Conservation (phyloP, 2,113 vertebrate genomes). For the Lasiurus borealis region DNA sequence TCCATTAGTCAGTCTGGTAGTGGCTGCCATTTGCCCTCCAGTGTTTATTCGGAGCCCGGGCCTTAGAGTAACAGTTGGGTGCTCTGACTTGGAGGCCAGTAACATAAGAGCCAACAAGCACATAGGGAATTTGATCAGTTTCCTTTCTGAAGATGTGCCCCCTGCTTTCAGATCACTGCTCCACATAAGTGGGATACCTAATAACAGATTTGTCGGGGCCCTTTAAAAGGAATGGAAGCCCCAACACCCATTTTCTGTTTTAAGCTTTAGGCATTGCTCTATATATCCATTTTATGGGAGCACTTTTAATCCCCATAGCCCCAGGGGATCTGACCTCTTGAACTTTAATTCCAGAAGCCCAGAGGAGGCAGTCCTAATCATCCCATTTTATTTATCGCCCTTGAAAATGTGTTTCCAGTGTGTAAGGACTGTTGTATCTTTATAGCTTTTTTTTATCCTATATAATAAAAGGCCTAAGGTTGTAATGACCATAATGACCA, state of each 20-base stretch:
- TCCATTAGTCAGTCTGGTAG: background rate
- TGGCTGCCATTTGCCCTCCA: background rate
- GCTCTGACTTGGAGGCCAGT: background rate
- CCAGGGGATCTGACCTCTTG: background rate
- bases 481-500: no score
- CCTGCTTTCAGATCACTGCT: background rate
- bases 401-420: background rate
- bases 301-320: background rate
- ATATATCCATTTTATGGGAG: background rate
- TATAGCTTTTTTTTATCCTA: background rate
- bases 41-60: background rate
- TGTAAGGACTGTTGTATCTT: background rate
- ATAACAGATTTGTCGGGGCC: background rate
- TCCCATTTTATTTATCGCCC: background rate
- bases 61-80: background rate
- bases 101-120: background rate
- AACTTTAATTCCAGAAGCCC: background rate
- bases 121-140: background rate
- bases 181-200: background rate
- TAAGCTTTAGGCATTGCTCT: background rate
- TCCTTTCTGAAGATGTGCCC: background rate
- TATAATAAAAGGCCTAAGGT: no score
- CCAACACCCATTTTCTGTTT: background rate
- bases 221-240: background rate
- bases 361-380: background rate